A percentile compares a stretch with the other conserved stretches of the same genome.
Evolutionary conservation across 2,888 invertebrate genomes (phyloP).

Genomic region (Anodontia alba): DNA sequence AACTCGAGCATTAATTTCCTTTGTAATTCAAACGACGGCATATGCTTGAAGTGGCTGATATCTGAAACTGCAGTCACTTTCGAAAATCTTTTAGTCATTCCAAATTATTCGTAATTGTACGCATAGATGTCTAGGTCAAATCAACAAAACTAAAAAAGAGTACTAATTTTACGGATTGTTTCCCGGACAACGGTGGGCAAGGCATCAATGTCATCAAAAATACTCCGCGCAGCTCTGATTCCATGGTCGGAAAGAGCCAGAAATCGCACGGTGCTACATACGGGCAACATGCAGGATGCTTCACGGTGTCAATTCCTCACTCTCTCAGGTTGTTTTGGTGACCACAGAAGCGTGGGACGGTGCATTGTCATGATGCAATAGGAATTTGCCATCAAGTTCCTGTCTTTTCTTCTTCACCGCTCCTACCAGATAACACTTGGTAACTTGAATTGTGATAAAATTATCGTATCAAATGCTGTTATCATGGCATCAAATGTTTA

Average conservation of each 20-base stretch:
- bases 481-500: background rate
- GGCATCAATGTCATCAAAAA: constrained; percentile 43
- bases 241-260: constrained; percentile 4
- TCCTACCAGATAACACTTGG: background rate
- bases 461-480: background rate
- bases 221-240: constrained; percentile 37
- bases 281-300: constrained; percentile 19
- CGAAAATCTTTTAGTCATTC: too few relatives aligned
- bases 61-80: too few relatives aligned
- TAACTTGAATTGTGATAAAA: background rate
- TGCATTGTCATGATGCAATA: background rate
- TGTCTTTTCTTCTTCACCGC: constrained; percentile 2
- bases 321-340: background rate
- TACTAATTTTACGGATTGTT: background rate
- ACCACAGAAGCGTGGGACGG: background rate
- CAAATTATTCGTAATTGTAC: too few relatives aligned
- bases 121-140: too few relatives aligned
- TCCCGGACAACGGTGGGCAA: background rate
- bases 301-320: constrained; percentile 10
- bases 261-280: constrained; percentile 11
- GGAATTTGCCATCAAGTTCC: background rate
- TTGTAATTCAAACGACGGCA: too few relatives aligned
- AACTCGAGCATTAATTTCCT: too few relatives aligned
- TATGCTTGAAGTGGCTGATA: too few relatives aligned
- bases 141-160: too few relatives aligned